Evolutionary conservation across 2,888 invertebrate species (phyloP), one percentile per base, ranked within the genome.

Genomic region (Eupithecia abbreviata): DNA sequence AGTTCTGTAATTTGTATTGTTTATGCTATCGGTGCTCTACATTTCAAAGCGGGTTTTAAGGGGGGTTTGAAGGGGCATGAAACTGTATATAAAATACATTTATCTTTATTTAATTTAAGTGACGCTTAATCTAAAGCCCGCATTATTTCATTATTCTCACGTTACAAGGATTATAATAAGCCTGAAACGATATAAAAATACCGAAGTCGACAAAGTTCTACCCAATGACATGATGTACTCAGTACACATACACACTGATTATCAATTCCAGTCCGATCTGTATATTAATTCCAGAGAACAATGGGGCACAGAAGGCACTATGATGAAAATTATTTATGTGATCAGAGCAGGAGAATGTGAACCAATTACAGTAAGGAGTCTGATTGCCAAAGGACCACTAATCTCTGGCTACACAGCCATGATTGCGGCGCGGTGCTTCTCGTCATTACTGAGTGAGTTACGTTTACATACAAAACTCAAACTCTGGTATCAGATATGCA

Each of bases 261-360:
- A 30, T 30, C 30, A 30, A 30, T 30, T 30, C 30, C 12, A 12
- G 3, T 47, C 47, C 47, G 47, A 51, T 30, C 30, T 30, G 30
- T 30, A 30, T 30, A 30, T 30, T 30, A 30, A 30, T 70, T 79
- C 6, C 85, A 94, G 94, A 2, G 88, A 91, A 18, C 87, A 94
- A 68, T 94, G 94, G 94, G 93, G 93, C 58, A 89, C 91, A 0
- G 90, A 90, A 77, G 92, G 91, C 4, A 92, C 93, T 0, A 92
- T 94, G 92, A 58, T 87, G 2, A 93, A 92, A 84, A 90, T 94
- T 2, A 73, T 91, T 45, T 73, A 77, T 2, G 76, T 76, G 15
- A 77, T 90, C 0, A 83, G 81, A 73, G 65, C 73, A 0, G 83
- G 3, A 41, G 67, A 1, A 69, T 72, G 30, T 62, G 62, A 62